Percentiles rank a stretch among this genome's conserved stretches.
phyloP scores from a whole-genome alignment of 2,797 vertebrate species.

The Eulemur albifrons region DNA sequence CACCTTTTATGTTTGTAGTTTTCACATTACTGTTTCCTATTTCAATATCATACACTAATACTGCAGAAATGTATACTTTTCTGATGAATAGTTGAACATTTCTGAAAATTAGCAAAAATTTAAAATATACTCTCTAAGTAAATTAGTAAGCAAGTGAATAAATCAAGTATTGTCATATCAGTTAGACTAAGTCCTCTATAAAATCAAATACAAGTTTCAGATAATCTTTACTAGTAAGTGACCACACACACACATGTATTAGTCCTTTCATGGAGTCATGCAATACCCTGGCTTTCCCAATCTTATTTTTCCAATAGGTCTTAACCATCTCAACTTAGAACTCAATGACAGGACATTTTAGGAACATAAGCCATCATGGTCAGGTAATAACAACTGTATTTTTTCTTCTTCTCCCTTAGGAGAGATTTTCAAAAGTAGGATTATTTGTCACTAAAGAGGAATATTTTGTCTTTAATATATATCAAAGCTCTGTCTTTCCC shows the following conservation, averaged over 20 bases:
- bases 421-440: not conserved
- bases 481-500: not conserved
- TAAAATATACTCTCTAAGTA: not conserved
- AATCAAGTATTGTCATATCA: not conserved
- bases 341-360: not conserved
- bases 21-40: not conserved
- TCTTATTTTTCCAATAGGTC: not conserved
- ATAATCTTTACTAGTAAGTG: not conserved
- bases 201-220: not conserved
- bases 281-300: not conserved
- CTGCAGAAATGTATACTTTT: not conserved
- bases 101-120: not conserved
- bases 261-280: not conserved
- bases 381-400: not conserved
- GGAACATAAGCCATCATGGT: not conserved
- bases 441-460: not conserved
- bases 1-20: not conserved
- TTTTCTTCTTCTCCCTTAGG: not conserved
- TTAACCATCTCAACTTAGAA: slow-evolving; percentile 5
- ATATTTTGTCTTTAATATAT: not conserved
- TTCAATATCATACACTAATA: not conserved
- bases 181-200: not conserved
- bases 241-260: not conserved
- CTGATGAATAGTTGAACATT: not conserved
- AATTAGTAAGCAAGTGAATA: not conserved